Conservation (phyloP, 2,113 vertebrate species). For the Erinaceus europaeus region DNA sequence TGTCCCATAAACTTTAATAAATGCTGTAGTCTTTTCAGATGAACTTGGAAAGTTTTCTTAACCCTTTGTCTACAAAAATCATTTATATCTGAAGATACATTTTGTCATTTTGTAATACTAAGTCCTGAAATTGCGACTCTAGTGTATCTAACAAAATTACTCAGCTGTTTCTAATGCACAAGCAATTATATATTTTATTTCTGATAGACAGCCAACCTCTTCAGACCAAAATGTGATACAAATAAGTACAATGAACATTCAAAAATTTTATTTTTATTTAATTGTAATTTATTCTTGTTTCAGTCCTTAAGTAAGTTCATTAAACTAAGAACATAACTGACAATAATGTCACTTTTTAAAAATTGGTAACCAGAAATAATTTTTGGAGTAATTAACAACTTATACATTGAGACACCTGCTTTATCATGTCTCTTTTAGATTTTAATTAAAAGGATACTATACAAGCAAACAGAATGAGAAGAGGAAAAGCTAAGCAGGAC, state of each 20-base stretch:
- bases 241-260: not conserved
- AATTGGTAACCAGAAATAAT: no score
- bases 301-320: not conserved
- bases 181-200: not conserved
- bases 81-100: not conserved
- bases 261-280: no score
- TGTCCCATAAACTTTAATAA: not conserved
- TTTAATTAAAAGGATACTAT: not conserved
- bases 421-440: not conserved
- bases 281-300: not conserved
- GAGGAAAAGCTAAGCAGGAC: no score
- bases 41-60: not conserved
- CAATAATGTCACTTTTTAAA: not conserved
- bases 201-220: not conserved
- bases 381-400: not conserved
- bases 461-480: not conserved
- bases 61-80: not conserved
- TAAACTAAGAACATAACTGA: not conserved
- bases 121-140: no score
- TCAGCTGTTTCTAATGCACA: no score
- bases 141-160: no score
- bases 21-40: not conserved
- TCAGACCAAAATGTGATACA: not conserved
- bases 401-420: not conserved
- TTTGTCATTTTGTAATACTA: not conserved